Conservation (phyloP, 92 coral and sea anemone species). For the Muricea muricata region DNA sequence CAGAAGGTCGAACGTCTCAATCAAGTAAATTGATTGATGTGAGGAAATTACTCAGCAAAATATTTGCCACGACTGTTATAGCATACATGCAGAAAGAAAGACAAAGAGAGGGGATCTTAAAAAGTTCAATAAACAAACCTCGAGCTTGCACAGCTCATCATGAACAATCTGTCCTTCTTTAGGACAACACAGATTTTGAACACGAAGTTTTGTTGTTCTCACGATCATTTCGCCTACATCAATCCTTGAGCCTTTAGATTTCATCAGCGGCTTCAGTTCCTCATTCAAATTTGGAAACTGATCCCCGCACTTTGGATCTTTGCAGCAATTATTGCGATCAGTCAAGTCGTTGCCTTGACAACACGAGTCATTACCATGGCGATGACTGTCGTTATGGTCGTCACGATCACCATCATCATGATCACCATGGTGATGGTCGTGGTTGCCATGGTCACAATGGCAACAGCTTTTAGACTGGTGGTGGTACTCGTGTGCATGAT, state of each 20-base stretch:
- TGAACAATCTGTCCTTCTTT: slow-evolving; percentile 87
- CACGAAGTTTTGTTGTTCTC: slow-evolving; percentile 90
- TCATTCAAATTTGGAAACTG: background rate
- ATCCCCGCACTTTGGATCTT: background rate
- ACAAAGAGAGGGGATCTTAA: too few relatives aligned
- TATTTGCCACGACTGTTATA: too few relatives aligned
- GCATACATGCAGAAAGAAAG: too few relatives aligned
- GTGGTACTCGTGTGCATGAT: background rate
- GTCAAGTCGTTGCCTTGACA: background rate
- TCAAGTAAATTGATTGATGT: too few relatives aligned
- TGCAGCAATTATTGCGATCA: background rate
- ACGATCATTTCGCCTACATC: slow-evolving; percentile 2
- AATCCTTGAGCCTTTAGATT: background rate
- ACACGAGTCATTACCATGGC: background rate
- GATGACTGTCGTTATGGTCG: background rate
- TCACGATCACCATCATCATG: background rate
- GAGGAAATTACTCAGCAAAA: too few relatives aligned
- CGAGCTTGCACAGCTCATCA: slow-evolving; percentile 46
- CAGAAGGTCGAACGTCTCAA: too few relatives aligned
- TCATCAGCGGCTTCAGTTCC: slow-evolving; percentile 17
- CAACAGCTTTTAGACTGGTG: background rate
- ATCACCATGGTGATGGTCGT: background rate
- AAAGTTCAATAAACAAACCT: background rate
- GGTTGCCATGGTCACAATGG: background rate
- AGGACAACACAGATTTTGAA: slow-evolving; percentile 93